Conservation (phyloP, 2,113 vertebrate genomes). For the Xiphophorus maculatus region DNA sequence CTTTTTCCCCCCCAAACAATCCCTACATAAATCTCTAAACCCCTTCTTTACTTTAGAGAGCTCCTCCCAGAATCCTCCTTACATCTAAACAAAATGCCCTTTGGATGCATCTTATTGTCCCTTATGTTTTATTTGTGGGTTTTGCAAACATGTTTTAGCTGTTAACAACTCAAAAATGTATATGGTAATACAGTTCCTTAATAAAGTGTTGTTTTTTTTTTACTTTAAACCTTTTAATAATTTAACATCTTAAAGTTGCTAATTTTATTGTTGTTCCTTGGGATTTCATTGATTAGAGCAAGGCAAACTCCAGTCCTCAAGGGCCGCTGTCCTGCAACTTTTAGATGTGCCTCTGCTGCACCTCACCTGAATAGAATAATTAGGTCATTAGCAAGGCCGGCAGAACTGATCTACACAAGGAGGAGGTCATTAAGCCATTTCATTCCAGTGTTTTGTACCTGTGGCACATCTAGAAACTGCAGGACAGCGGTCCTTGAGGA, state of each 20-base stretch:
- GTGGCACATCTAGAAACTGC: too few species aligned
- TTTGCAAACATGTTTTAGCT: conserved; percentile 32
- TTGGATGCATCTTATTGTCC: conserved; percentile 34
- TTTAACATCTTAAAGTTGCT: background rate
- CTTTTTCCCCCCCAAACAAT: conserved; percentile 26
- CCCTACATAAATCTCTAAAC: conserved; percentile 23
- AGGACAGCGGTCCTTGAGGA: too few species aligned
- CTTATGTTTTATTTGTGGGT: conserved; percentile 23
- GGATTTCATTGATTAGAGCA: too few species aligned
- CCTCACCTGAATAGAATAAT: too few species aligned
- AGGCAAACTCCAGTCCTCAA: too few species aligned
- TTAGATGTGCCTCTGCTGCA: too few species aligned
- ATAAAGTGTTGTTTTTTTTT: background rate
- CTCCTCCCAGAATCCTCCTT: conserved; percentile 27
- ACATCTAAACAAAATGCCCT: conserved; percentile 22
- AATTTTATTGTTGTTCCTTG: too few species aligned
- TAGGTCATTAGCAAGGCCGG: too few species aligned
- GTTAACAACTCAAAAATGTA: conserved; percentile 37
- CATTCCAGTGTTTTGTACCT: too few species aligned
- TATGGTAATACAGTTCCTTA: conserved; percentile 18
- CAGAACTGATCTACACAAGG: too few species aligned
- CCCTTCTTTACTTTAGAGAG: conserved; percentile 12
- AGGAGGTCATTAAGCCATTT: too few species aligned
- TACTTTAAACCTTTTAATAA: background rate
- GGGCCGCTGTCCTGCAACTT: too few species aligned